Conservation (phyloP, 2,888 invertebrate genomes). For the Cryptocephalus primarius region DNA sequence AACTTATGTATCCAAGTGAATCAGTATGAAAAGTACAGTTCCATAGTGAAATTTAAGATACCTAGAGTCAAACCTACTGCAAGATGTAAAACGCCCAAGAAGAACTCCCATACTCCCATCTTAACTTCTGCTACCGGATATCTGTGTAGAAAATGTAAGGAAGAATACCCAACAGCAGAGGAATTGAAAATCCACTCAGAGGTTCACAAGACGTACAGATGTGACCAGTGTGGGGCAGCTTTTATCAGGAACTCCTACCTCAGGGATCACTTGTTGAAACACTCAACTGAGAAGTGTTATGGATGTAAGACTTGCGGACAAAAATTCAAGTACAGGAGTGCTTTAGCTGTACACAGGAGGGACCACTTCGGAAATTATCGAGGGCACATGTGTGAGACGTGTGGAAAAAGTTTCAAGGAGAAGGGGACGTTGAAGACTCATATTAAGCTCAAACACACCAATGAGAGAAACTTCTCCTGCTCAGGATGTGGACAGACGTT, state of each 20-base stretch:
- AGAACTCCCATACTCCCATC: not conserved
- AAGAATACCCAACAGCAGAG: slow-evolving; percentile 4
- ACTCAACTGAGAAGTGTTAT: slow-evolving; percentile 17
- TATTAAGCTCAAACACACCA: slow-evolving; percentile 20
- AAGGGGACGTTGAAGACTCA: slow-evolving; percentile 24
- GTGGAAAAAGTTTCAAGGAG: slow-evolving; percentile 25
- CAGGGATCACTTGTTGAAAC: slow-evolving; percentile 17
- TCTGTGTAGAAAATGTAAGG: slow-evolving; percentile 7
- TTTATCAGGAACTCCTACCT: slow-evolving; percentile 16
- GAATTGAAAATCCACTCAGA: slow-evolving; percentile 10
- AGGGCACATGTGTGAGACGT: slow-evolving; percentile 22
- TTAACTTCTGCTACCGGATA: not conserved
- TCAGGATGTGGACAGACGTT: slow-evolving; percentile 22
- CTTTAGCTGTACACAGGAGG: slow-evolving; percentile 20
- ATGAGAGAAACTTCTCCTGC: slow-evolving; percentile 22
- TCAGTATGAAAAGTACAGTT: slow-evolving; percentile 6
- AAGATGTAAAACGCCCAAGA: not conserved
- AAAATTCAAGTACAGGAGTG: slow-evolving; percentile 22
- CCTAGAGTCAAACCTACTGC: not conserved
- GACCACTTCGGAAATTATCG: slow-evolving; percentile 22
- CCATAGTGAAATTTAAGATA: slow-evolving; percentile 7
- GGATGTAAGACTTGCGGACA: slow-evolving; percentile 23
- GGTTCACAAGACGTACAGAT: slow-evolving; percentile 15
- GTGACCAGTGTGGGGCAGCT: slow-evolving; percentile 16
- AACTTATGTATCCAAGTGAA: slow-evolving; percentile 6